Evolutionary conservation across 2,888 invertebrate species (phyloP), one percentile per base, ranked within the genome.

Genomic region (Andricus quercusramuli): DNA sequence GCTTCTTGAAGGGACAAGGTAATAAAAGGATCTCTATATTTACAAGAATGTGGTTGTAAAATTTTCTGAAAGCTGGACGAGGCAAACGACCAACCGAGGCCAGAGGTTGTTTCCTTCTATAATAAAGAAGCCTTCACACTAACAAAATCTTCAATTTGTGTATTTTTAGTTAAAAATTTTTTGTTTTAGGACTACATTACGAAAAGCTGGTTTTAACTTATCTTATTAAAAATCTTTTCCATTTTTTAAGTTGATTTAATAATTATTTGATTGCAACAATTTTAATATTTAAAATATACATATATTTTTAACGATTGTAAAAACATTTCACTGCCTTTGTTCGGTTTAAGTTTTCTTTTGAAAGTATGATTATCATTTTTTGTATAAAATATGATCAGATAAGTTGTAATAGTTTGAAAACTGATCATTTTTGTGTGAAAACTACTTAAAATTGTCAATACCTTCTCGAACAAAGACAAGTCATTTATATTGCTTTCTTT

Each of bases 11-110:
- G 70, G 25, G 25, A 32, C 70, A 32, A 74, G 70, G 70, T 74
- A 56, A 74, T 74, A 59, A 74, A 74, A 74, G 29, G 51, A 74
- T 74, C 20, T 56, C 32, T 74, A 9, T 56, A 47, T 74, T 74
- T 56, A 74, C 56, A 74, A 74, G 74, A 74, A 74, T 74, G 74
- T 74, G 74, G 74, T 74, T 74, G 74, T 74, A 74, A 74, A 32
- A 74, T 74, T 74, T 74, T 74, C 74, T 74, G 56, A 37, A 74
- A 74, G 74, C 74, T 56, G 56, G 32, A 59, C 37, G 74, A 56
- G 74, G 74, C 74, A 74, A 74, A 74, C 56, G 74, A 74, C 74
- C 74, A 74, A 74, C 74, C 74, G 74, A 74, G 56, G 74, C 74
- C 74, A 56, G 56, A 74, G 74, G 74, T 74, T 56, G 74, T 74